Evolutionary conservation across 1,140 invertebrate species (phyloP), one percentile per base, ranked within the genome.

Genomic region (Daktulosphaira vitifoliae): DNA sequence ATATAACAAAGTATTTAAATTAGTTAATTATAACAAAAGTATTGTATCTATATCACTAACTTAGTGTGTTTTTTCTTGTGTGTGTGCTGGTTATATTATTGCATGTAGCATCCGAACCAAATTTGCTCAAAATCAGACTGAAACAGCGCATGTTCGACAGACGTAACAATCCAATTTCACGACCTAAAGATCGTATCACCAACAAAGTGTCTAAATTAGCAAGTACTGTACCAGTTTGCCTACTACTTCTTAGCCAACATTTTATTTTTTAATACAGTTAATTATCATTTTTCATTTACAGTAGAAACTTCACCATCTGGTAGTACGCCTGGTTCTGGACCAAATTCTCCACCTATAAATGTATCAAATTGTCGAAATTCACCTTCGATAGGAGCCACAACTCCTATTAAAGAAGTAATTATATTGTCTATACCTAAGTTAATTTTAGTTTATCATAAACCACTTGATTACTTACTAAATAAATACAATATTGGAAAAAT

Each of bases 141-240:
- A 96, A 96, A 82, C 90, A 94, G 79, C 88, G 92, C 76, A 89
- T 96, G 72, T 88, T 92, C 78, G 90, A 94, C 78, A 82, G 90
- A 69, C 84, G 90, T 74, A 81, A 83, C 74, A 91, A 89, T 75
- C 90, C 91, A 70, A 84, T 92, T 76, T 85, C 89, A 71, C 81
- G 90, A 70, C 82, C 90, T 71, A 89, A 89, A 75, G 86, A 66
- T 26, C 79, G 84, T 73, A 79, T 82, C 72, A 82, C 82, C 81
- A 93, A 89, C 81, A 78, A 82, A 74, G 85, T 85, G 74, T 82
- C 84, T 70, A 81, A 82, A 70, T 77, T 88, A 70, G 82, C 86
- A 85, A 88, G 87, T 89, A 88, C 56, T 11, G 42, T 62, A 62
- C 25, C 25, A 62, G 26, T 62, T 62, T 62, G 16, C 25, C 29